phyloP scores from a whole-genome alignment of 2,888 invertebrate genomes.

The Meiosimyza decipiens region DNA sequence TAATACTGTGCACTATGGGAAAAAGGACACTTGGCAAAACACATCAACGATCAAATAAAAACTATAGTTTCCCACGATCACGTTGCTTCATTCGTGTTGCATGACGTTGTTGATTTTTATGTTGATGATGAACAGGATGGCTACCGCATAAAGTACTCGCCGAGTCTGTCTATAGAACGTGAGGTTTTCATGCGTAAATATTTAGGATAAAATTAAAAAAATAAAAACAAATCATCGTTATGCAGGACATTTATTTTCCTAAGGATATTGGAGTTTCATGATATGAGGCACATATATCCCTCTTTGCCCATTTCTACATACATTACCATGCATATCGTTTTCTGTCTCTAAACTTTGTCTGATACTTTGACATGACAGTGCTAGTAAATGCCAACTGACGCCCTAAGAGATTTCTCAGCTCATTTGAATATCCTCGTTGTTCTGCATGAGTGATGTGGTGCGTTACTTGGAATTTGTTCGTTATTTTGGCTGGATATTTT shows the following conservation, averaged over 20 bases:
- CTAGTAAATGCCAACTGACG: conserved; percentile 9
- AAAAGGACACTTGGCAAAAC: too few relatives aligned
- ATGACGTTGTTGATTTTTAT: neutral
- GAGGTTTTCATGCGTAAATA: conserved; percentile 43
- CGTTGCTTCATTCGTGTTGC: neutral
- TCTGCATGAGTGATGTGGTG: conserved; percentile 25
- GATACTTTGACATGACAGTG: conserved; percentile 4
- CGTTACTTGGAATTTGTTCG: conserved; percentile 37
- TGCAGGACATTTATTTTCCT: conserved; percentile 35
- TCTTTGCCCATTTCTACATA: neutral
- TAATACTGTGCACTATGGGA: too few relatives aligned
- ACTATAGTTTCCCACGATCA: too few relatives aligned
- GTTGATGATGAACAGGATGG: neutral
- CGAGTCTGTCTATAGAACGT: conserved; percentile 32
- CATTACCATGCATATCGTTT: neutral
- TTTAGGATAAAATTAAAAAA: conserved; percentile 15
- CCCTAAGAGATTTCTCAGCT: conserved; percentile 37
- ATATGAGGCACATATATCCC: conserved; percentile 9
- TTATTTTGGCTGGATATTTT: conserved; percentile 22
- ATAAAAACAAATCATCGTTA: conserved; percentile 28
- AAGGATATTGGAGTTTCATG: conserved; percentile 3
- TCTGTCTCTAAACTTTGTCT: neutral
- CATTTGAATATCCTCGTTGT: conserved; percentile 51
- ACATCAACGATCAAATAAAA: too few relatives aligned
- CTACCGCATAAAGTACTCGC: neutral